Conservation (phyloP, 2,113 vertebrate genomes). For the Sapajus apella region DNA sequence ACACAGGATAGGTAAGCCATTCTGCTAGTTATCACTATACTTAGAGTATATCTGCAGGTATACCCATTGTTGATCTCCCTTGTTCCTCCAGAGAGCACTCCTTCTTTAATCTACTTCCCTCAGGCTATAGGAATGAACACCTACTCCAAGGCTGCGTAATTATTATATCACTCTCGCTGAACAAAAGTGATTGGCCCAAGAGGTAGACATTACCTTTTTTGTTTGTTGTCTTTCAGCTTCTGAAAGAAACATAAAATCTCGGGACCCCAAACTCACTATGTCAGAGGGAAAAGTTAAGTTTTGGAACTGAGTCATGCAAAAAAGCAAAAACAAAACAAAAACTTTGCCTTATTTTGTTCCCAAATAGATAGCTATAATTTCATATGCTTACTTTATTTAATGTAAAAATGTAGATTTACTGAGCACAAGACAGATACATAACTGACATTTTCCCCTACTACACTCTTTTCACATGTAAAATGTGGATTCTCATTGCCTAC, state of each 20-base stretch:
- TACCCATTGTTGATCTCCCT: not conserved
- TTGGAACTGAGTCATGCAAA: no score
- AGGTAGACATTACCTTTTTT: not conserved
- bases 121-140: not conserved
- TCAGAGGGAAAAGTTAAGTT: no score
- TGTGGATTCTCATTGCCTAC: no score
- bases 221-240: not conserved
- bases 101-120: not conserved
- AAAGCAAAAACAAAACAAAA: no score
- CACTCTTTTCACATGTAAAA: no score
- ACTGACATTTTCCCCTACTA: no score
- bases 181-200: not conserved
- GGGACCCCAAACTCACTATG: no score
- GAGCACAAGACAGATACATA: no score
- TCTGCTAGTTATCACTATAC: not conserved
- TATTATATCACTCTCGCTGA: not conserved
- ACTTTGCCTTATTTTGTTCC: no score
- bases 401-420: no score
- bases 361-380: no score
- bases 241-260: not conserved
- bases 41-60: not conserved
- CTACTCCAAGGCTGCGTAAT: not conserved
- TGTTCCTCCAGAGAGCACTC: not conserved
- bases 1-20: not conserved
- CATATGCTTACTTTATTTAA: no score